A percentile compares a stretch with the other conserved stretches of the same genome.
Conservation (phyloP, 2,797 vertebrate species). For the Muraenolepis orangiensis region DNA sequence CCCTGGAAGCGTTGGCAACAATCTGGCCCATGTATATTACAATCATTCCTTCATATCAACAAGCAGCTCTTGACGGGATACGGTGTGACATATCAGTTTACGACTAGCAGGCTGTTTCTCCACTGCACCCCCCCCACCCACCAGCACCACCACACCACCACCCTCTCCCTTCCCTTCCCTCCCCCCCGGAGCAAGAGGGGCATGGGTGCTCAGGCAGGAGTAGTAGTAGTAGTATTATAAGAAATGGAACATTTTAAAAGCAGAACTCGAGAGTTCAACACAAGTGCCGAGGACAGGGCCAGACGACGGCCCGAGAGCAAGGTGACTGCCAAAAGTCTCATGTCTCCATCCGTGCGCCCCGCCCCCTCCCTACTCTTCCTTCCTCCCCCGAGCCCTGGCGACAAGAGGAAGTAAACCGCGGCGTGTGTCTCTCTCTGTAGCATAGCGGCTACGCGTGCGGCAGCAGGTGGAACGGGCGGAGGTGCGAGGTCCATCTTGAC, state of each 20-base stretch:
- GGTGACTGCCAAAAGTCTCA: neutral
- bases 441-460: conserved; percentile 2
- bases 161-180: no score
- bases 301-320: neutral
- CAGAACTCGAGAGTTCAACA: neutral
- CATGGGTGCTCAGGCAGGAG: neutral
- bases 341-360: neutral
- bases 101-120: conserved; percentile 34
- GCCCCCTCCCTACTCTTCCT: neutral
- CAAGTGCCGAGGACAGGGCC: neutral
- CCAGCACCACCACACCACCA: neutral
- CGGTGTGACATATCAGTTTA: conserved; percentile 48
- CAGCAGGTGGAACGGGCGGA: conserved; percentile 44
- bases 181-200: neutral
- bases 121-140: neutral
- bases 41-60: conserved; percentile 44
- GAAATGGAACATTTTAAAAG: conserved; percentile 12
- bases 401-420: neutral
- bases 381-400: conserved; percentile 21
- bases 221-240: neutral
- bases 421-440: conserved; percentile 25
- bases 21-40: conserved; percentile 19
- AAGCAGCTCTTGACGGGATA: conserved; percentile 36
- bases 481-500: conserved; percentile 50
- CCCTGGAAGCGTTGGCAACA: conserved; percentile 5